phyloP scores from a whole-genome alignment of 2,113 vertebrate species.

The Phalacrocorax carbo region DNA sequence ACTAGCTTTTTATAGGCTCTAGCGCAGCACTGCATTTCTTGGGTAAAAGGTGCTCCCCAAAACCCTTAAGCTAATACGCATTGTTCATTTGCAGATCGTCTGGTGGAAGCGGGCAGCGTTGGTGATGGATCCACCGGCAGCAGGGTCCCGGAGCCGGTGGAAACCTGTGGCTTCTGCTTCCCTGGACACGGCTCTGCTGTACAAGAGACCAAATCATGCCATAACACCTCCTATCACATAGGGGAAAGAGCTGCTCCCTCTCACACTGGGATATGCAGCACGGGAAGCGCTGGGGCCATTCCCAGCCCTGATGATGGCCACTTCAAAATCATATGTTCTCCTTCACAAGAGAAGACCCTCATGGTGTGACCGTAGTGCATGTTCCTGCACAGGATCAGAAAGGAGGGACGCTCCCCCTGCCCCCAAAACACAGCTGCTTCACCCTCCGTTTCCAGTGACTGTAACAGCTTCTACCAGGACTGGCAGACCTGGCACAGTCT shows the following conservation, averaged over 20 bases:
- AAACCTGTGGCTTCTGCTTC: constrained; percentile 89
- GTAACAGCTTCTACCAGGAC: background rate
- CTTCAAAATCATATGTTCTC: constrained; percentile 72
- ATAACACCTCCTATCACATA: accelerated
- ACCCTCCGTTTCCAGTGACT: background rate
- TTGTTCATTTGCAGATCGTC: constrained; percentile 53
- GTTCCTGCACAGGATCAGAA: background rate
- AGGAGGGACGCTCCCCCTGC: background rate
- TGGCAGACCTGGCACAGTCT: background rate
- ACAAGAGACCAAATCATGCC: constrained; percentile 12
- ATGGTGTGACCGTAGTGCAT: background rate
- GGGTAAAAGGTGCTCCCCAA: background rate
- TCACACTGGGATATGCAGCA: background rate
- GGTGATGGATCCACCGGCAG: background rate
- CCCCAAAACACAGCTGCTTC: background rate
- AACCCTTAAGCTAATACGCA: accelerated
- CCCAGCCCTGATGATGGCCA: background rate
- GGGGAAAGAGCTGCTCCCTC: background rate
- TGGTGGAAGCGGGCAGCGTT: constrained; percentile 26
- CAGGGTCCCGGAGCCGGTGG: constrained; percentile 73
- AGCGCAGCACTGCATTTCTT: background rate
- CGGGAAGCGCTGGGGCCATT: background rate
- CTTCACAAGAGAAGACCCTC: constrained; percentile 64
- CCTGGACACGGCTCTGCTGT: constrained; percentile 67
- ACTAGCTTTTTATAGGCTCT: background rate